These are phyloP conservation scores for Cynocephalus volans DNA, from an alignment of 2,113 vertebrate genomes.

Conservation along the genomic window DNA sequence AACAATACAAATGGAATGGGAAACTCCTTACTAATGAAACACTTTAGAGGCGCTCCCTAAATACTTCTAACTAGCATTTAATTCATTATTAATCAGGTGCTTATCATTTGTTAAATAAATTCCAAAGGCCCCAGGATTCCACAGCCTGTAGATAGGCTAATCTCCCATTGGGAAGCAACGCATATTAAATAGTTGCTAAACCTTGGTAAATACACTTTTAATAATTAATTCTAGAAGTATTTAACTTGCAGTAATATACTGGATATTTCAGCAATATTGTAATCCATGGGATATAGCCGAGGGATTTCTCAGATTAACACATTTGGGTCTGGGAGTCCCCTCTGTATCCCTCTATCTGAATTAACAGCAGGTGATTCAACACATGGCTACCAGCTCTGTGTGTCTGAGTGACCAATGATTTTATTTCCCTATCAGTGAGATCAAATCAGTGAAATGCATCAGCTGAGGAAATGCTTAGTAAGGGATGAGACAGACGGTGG, in stretches of 20 bases:
- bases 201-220: conserved; percentile 88
- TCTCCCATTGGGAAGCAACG: conserved; percentile 86
- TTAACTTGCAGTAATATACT: conserved; percentile 85
- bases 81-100: conserved; percentile 87
- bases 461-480: conserved; percentile 80
- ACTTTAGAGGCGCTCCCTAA: conserved; percentile 82
- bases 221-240: conserved; percentile 88
- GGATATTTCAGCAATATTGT: conserved; percentile 84
- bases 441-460: conserved; percentile 84
- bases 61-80: conserved; percentile 86
- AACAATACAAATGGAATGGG: conserved; percentile 75
- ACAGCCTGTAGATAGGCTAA: conserved; percentile 81
- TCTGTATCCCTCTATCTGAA: conserved; percentile 82
- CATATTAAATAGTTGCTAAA: conserved; percentile 88
- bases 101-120: conserved; percentile 88
- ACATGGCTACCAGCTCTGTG: conserved; percentile 78
- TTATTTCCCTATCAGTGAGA: conserved; percentile 82
- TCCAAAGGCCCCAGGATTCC: conserved; percentile 82
- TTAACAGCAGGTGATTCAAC: conserved; percentile 85
- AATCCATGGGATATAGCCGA: conserved; percentile 81
- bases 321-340: conserved; percentile 78
- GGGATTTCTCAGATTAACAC: conserved; percentile 85
- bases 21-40: conserved; percentile 80
- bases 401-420: conserved; percentile 83
- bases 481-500: conserved; percentile 76